Evolutionary conservation across 2,113 vertebrate genomes (phyloP).

Genomic region (Platichthys flesus): DNA sequence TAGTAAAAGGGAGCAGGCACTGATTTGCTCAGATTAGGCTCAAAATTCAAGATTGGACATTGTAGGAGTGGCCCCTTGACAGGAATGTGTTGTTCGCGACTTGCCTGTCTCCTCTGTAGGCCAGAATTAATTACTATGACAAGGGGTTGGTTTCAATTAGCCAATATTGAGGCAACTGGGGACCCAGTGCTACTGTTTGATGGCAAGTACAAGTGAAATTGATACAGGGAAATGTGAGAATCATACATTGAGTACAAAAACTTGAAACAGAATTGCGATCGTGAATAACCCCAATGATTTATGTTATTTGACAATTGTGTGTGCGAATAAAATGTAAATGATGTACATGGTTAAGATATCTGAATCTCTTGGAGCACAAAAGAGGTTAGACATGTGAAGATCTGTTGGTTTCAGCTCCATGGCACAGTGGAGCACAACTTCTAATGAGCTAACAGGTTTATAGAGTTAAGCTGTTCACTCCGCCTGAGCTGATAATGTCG

Average conservation of each 20-base stretch:
- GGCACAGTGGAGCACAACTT: constrained; percentile 23
- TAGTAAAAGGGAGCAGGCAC: constrained; percentile 57
- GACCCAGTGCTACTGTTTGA: not conserved
- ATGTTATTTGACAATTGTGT: not conserved
- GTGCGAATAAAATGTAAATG: not conserved
- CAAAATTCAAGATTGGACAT: constrained; percentile 38
- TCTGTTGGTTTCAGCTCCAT: not conserved
- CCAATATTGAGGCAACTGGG: constrained; percentile 2
- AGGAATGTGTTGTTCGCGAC: constrained; percentile 64
- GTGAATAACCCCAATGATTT: not conserved
- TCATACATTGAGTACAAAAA: not conserved
- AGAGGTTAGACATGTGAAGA: not conserved
- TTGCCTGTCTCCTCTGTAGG: constrained; percentile 16
- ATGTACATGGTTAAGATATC: not conserved
- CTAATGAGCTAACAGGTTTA: constrained; percentile 77
- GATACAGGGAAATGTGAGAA: not conserved
- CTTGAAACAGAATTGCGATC: not conserved
- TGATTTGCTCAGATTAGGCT: constrained; percentile 72
- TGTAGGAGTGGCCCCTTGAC: constrained; percentile 40
- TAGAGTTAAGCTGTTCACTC: constrained; percentile 65
- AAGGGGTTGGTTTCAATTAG: constrained; percentile 35
- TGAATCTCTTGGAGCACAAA: not conserved
- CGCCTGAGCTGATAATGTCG: constrained; percentile 69
- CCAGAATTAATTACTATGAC: constrained; percentile 62
- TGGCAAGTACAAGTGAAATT: not conserved